Evolutionary conservation across 37 sponge, comb jelly and placozoan genomes (phyloP).

Genomic region (Sycon ciliatum): DNA sequence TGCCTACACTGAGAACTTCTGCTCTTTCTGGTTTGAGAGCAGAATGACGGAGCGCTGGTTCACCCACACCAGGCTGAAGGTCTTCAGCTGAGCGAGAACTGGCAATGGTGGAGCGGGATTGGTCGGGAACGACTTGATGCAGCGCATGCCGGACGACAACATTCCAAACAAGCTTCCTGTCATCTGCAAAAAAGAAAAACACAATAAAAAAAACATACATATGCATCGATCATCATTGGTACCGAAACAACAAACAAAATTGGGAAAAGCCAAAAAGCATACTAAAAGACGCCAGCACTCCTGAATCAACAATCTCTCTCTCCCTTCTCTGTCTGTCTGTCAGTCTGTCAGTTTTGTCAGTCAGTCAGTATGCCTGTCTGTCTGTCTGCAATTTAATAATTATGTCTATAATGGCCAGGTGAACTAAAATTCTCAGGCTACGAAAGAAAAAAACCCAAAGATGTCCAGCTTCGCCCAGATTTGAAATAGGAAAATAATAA

Average conservation of each 20-base stretch:
- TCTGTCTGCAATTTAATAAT: no score
- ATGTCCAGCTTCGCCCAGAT: no score
- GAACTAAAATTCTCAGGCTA: no score
- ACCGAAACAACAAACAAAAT: not conserved
- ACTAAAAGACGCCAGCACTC: not conserved
- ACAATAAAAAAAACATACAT: not conserved
- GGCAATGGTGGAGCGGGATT: not conserved
- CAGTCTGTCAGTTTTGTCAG: no score
- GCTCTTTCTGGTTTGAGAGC: not conserved
- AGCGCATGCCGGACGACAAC: not conserved
- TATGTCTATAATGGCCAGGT: no score
- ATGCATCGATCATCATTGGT: no score
- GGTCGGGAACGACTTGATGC: not conserved
- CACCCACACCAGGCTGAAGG: constrained; percentile 8
- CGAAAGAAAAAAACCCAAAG: no score
- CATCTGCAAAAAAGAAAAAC: not conserved
- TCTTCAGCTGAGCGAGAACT: not conserved
- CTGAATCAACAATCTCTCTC: no score
- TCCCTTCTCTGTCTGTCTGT: no score
- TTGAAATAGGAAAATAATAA: no score
- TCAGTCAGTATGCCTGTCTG: no score
- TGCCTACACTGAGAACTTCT: not conserved
- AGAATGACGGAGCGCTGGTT: not conserved
- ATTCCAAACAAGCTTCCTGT: not conserved
- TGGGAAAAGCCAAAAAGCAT: not conserved